These are phyloP conservation scores for Nomada fabriciana DNA, from an alignment of 2,888 invertebrate species.

Conservation along the genomic window DNA sequence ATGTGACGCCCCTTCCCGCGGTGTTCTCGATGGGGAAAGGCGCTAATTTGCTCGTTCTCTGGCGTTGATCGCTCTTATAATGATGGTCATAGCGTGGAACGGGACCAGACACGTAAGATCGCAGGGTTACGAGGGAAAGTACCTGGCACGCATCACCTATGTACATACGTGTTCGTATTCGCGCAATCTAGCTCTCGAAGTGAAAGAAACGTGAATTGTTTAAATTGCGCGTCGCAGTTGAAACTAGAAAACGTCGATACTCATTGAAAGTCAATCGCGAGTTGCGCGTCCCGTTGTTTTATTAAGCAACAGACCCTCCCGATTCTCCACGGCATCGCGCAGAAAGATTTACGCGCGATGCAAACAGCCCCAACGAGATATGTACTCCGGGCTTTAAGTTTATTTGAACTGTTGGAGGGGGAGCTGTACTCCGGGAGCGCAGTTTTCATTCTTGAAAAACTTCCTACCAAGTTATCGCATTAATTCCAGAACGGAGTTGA, in stretches of 20 bases:
- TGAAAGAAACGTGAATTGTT: constrained; percentile 75
- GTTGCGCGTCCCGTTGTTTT: not conserved
- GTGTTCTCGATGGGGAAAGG: not conserved
- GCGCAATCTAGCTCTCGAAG: constrained; percentile 81
- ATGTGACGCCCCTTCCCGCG: not conserved
- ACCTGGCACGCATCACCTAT: constrained; percentile 75
- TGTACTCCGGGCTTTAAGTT: constrained; percentile 38
- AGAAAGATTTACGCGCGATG: constrained; percentile 7
- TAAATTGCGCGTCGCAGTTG: constrained; percentile 48
- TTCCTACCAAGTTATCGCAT: constrained; percentile 45
- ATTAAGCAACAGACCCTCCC: not conserved
- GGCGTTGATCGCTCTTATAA: constrained; percentile 42
- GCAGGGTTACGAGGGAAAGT: constrained; percentile 81
- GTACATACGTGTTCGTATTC: constrained; percentile 74
- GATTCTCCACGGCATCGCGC: not conserved
- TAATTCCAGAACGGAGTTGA: constrained; percentile 35
- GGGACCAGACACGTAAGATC: constrained; percentile 63
- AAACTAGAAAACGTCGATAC: constrained; percentile 37
- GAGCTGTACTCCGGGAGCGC: not conserved
- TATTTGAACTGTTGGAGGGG: constrained; percentile 33
- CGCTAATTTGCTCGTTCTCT: constrained; percentile 44
- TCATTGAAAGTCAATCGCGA: not conserved
- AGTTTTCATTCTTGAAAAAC: constrained; percentile 45
- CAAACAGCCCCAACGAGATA: constrained; percentile 22
- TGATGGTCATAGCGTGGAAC: constrained; percentile 52